phyloP scores from a whole-genome alignment of 2,797 vertebrate species.

The Hoplostethus mediterraneus region DNA sequence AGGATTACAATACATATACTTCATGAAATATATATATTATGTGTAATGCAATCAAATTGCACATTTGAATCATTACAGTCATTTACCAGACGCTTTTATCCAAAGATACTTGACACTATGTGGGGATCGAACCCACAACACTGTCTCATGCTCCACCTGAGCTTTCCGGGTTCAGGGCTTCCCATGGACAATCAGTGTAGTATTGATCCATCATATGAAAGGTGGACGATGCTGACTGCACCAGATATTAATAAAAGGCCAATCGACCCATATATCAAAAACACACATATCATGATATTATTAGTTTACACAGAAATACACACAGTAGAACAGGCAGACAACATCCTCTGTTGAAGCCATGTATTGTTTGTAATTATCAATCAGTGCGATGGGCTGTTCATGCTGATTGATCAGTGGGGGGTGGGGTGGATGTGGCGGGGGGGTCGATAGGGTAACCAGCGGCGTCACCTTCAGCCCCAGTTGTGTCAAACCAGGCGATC shows the following conservation, averaged over 20 bases:
- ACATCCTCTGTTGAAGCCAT: conserved; percentile 40
- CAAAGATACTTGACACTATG: no score
- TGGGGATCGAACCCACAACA: no score
- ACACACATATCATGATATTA: conserved; percentile 16
- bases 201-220: conserved; percentile 7
- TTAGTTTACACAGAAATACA: not conserved
- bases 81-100: no score
- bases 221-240: no score
- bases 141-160: no score
- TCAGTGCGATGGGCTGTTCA: conserved; percentile 65
- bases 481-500: conserved; percentile 53
- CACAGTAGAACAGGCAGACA: conserved; percentile 18
- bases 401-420: conserved; percentile 63
- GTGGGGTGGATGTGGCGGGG: conserved; percentile 34
- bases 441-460: not conserved
- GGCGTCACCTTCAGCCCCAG: conserved; percentile 32
- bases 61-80: no score
- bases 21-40: no score
- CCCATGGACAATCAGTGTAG: conserved; percentile 3
- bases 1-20: no score
- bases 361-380: conserved; percentile 66
- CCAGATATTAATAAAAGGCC: conserved; percentile 3
- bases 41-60: not conserved
- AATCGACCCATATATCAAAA: not conserved
- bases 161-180: not conserved